Percentiles rank a stretch among this genome's conserved stretches.
These are phyloP conservation scores for Sterrhoptilus dennistouni DNA, from an alignment of 2,113 vertebrate species.

Conservation along the genomic window DNA sequence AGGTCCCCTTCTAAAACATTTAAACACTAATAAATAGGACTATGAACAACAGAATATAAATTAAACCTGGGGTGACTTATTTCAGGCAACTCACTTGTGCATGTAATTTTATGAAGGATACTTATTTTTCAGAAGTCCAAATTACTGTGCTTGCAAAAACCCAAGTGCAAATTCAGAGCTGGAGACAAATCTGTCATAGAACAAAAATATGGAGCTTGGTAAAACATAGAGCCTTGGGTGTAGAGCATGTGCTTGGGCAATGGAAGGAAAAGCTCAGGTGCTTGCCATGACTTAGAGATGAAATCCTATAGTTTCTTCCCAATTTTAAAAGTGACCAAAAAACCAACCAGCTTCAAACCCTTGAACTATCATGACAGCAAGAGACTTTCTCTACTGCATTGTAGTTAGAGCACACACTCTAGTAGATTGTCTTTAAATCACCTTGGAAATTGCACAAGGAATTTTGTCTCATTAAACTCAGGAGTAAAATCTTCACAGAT, in stretches of 20 bases:
- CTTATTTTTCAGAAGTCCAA: neutral
- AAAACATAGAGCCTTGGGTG: neutral
- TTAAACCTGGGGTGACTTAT: neutral
- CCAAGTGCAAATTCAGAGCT: neutral
- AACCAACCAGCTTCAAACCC: neutral
- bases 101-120: neutral
- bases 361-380: neutral
- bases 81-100: neutral
- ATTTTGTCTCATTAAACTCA: neutral
- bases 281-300: accelerated
- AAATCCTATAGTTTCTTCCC: neutral
- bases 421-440: neutral
- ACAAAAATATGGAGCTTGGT: neutral
- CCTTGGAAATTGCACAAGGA: neutral
- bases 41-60: neutral
- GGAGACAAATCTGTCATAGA: neutral
- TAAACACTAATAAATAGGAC: neutral
- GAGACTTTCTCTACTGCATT: neutral
- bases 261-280: neutral
- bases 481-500: neutral
- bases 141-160: neutral
- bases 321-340: neutral
- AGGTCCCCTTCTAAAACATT: neutral
- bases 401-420: neutral
- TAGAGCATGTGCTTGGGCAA: neutral